Percentiles rank a stretch among this genome's conserved stretches.
Conservation (phyloP, 2,888 invertebrate genomes). For the Folsomia manolachei region DNA sequence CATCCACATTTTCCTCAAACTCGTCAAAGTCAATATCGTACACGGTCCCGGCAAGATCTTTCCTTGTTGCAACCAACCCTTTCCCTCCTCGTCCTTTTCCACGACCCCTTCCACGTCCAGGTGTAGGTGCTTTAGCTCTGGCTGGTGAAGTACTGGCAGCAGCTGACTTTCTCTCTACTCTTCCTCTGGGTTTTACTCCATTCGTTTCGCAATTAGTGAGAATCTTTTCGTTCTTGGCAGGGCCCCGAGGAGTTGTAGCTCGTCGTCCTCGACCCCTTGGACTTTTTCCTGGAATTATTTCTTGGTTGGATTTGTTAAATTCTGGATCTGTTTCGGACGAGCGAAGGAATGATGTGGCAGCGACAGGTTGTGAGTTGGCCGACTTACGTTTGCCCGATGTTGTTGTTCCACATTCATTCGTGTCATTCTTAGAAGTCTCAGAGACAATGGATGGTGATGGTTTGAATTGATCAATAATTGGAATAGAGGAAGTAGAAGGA, state of each 20-base stretch:
- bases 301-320: background rate
- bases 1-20: constrained; percentile 62
- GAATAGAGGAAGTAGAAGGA: background rate
- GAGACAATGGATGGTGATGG: background rate
- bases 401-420: constrained; percentile 39
- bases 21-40: constrained; percentile 84
- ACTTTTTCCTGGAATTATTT: constrained; percentile 30
- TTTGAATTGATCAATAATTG: background rate
- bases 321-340: background rate
- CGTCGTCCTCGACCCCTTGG: constrained; percentile 42
- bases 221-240: constrained; percentile 25
- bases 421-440: background rate
- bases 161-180: constrained; percentile 30
- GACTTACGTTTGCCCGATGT: constrained; percentile 43
- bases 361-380: constrained; percentile 19
- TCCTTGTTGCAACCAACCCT: constrained; percentile 42
- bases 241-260: constrained; percentile 24
- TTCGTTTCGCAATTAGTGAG: constrained; percentile 24
- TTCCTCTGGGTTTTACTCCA: constrained; percentile 31
- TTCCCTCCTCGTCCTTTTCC: constrained; percentile 57
- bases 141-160: constrained; percentile 27
- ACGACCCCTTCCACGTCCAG: constrained; percentile 56
- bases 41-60: constrained; percentile 64
- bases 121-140: constrained; percentile 28
- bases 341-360: background rate